phyloP scores from a whole-genome alignment of 1,140 invertebrate genomes.

The Sesamia nonagrioides region DNA sequence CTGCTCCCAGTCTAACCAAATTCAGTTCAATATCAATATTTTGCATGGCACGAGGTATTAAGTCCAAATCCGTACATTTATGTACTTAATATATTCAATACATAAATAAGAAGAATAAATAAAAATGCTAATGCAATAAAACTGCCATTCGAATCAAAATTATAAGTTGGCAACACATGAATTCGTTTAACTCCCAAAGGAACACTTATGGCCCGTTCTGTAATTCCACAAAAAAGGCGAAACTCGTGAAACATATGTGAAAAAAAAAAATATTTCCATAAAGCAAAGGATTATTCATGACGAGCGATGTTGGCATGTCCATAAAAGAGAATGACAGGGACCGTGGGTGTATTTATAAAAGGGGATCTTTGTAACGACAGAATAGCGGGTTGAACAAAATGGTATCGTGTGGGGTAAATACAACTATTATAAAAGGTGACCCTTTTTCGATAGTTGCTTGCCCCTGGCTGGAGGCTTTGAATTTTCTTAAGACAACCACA shows the following conservation, averaged over 20 bases:
- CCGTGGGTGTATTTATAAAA: constrained; percentile 29
- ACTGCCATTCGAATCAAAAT: constrained; percentile 14
- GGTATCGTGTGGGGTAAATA: not conserved
- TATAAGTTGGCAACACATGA: constrained; percentile 16
- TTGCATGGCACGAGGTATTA: too few relatives aligned
- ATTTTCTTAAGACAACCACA: too few relatives aligned
- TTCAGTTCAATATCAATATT: too few relatives aligned
- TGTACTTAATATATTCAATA: too few relatives aligned
- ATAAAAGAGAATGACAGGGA: constrained; percentile 42
- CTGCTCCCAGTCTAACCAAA: too few relatives aligned
- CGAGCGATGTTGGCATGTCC: constrained; percentile 39
- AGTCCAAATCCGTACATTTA: too few relatives aligned
- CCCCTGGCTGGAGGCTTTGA: too few relatives aligned
- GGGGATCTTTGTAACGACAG: constrained; percentile 18
- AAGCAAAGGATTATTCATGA: constrained; percentile 50
- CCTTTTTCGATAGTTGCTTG: too few relatives aligned
- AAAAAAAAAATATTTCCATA: constrained; percentile 19
- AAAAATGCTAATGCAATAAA: constrained; percentile 35
- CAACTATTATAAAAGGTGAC: too few relatives aligned
- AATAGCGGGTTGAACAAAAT: constrained; percentile 24
- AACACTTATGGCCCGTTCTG: constrained; percentile 14
- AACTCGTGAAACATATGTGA: not conserved
- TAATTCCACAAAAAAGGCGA: constrained; percentile 14
- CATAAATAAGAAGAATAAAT: not conserved
- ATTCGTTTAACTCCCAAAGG: constrained; percentile 20